phyloP scores from a whole-genome alignment of 1,140 invertebrate species.

The Brachionus calyciflorus region DNA sequence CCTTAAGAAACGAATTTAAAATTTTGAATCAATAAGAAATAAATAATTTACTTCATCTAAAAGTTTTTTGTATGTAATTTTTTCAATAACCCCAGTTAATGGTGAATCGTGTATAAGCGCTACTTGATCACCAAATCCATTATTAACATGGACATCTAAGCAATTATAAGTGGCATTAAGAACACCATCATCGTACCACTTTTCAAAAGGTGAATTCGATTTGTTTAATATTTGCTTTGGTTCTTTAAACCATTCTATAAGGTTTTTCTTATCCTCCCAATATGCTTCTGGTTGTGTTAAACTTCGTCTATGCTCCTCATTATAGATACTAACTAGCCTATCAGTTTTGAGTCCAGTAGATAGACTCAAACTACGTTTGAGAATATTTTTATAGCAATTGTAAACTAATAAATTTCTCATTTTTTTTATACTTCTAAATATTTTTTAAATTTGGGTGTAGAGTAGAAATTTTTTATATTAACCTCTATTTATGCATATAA shows the following conservation, averaged over 20 bases:
- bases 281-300: constrained; percentile 77
- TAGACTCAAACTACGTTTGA: neutral
- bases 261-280: constrained; percentile 73
- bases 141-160: constrained; percentile 79
- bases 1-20: neutral
- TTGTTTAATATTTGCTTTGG: constrained; percentile 81
- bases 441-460: too few species aligned
- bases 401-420: too few species aligned
- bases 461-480: too few species aligned
- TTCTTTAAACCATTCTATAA: constrained; percentile 73
- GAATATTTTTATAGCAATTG: too few species aligned
- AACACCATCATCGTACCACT: constrained; percentile 85
- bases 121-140: constrained; percentile 72
- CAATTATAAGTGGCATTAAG: constrained; percentile 89
- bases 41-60: constrained; percentile 67
- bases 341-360: neutral
- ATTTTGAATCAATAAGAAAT: neutral
- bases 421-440: too few species aligned
- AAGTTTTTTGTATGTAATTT: constrained; percentile 77
- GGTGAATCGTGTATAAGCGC: constrained; percentile 87
- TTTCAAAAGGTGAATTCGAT: constrained; percentile 76
- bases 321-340: constrained; percentile 61
- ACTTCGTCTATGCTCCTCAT: constrained; percentile 68
- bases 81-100: constrained; percentile 70
- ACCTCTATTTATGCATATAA: too few species aligned